Conservation (phyloP, 2,113 vertebrate genomes). For the Uria aalge region DNA sequence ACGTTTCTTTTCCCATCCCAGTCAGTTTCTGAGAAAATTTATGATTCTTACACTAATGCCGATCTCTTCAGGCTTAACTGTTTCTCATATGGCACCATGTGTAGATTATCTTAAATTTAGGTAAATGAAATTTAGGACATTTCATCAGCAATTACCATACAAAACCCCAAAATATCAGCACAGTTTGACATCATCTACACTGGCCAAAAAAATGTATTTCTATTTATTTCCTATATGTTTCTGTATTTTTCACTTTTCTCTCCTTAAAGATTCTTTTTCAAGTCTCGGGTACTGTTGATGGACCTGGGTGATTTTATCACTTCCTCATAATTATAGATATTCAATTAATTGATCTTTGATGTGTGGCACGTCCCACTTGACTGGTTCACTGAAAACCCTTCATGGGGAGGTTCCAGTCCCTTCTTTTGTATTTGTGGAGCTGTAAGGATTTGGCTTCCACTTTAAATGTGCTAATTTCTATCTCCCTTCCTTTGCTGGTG, state of each 20-base stretch:
- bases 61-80: not conserved
- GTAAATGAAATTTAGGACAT: not conserved
- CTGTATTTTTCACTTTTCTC: not conserved
- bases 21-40: not conserved
- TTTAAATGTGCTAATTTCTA: not conserved
- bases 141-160: not conserved
- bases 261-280: not conserved
- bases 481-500: not conserved
- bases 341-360: not conserved
- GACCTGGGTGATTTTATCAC: not conserved
- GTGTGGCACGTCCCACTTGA: not conserved
- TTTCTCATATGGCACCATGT: not conserved
- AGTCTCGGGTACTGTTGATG: not conserved
- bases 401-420: not conserved
- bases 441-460: not conserved
- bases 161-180: not conserved
- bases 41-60: not conserved
- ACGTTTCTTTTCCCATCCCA: not conserved
- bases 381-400: not conserved
- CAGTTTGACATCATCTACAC: not conserved
- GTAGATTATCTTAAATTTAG: not conserved
- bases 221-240: not conserved
- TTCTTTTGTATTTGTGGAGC: not conserved
- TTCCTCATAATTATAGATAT: not conserved
- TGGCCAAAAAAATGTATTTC: not conserved